Conservation (phyloP, 2,113 vertebrate genomes). For the Alligator sinensis region DNA sequence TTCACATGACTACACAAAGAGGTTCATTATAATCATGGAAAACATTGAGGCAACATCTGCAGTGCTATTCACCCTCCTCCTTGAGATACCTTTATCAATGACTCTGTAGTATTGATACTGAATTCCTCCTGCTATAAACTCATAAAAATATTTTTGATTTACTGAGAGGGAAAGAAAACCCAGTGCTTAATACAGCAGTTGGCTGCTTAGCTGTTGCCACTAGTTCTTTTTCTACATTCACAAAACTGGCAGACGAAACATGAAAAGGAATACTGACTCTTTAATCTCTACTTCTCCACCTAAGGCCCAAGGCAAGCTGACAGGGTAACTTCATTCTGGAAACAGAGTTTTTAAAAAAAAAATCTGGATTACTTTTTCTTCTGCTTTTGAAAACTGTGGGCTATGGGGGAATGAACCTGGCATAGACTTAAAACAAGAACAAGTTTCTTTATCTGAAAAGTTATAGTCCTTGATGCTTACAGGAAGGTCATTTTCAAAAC, state of each 20-base stretch:
- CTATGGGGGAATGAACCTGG: slow-evolving; percentile 81
- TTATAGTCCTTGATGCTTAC: slow-evolving; percentile 83
- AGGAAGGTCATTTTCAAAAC: slow-evolving; percentile 84
- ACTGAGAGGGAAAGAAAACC: slow-evolving; percentile 46
- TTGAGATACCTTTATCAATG: slow-evolving; percentile 71
- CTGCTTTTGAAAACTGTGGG: slow-evolving; percentile 83
- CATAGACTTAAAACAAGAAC: slow-evolving; percentile 81
- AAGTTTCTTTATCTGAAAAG: slow-evolving; percentile 84
- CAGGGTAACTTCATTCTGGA: slow-evolving; percentile 87
- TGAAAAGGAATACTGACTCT: slow-evolving; percentile 95
- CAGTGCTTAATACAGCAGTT: slow-evolving; percentile 69
- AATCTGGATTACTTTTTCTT: slow-evolving; percentile 85
- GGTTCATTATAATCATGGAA: slow-evolving; percentile 71
- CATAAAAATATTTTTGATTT: slow-evolving; percentile 67
- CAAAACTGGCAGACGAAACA: slow-evolving; percentile 88
- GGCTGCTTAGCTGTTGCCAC: slow-evolving; percentile 78
- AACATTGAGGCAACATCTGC: slow-evolving; percentile 74
- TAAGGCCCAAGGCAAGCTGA: slow-evolving; percentile 91
- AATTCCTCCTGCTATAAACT: slow-evolving; percentile 36
- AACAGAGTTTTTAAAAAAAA: slow-evolving; percentile 71
- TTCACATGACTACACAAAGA: slow-evolving; percentile 80
- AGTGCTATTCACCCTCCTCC: slow-evolving; percentile 58
- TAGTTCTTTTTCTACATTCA: slow-evolving; percentile 83
- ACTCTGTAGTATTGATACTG: slow-evolving; percentile 48
- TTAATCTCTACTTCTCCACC: slow-evolving; percentile 91